Evolutionary conservation across 2,113 vertebrate genomes (phyloP), one percentile per base, ranked within the genome.

Genomic region (Ochotona princeps): DNA sequence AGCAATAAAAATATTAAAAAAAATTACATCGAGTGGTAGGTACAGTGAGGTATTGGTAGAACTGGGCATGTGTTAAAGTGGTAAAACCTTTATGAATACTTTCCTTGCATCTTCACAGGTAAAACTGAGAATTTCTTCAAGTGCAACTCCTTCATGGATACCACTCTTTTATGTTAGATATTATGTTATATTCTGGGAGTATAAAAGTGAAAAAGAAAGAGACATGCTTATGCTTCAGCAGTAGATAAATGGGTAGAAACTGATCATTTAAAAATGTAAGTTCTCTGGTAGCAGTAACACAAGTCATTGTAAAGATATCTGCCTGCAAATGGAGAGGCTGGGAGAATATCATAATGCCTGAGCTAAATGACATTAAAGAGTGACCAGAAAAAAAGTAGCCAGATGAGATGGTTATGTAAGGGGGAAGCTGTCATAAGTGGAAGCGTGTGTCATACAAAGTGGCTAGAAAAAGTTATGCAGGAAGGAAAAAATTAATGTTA

Each of bases 1-100:
- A n/a, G n/a, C n/a, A n/a, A n/a, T n/a, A n/a, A n/a, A n/a, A n/a
- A n/a, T n/a, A n/a, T n/a, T n/a, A n/a, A 44, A 44, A 84, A 28
- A 63, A 87, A 89, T 84, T 73, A 84, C 51, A 44, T 44, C 6
- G 38, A 44, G 38, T 44, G 38, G 38, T 44, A 44, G 30, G 72
- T 10, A 32, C 35, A 74, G 25, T 86, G 69, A 93, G 32, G 38
- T 44, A 44, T 44, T 6, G 60, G 10, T 32, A 93, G 69, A 44
- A 44, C 38, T 60, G 5, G 51, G n/a, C 51, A 79, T 49, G 84
- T 84, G 85, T 93, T 95, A 73, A 87, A 78, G 38, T 38, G 81
- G 13, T 89, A 86, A 89, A 83, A 54, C 32, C 20, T 87, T 94
- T 76, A 76, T 15, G 32, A 82, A 44, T n/a, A 74, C 25, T 6